These are phyloP conservation scores for Apamea epomidion DNA, from an alignment of 2,888 invertebrate species.

Conservation along the genomic window DNA sequence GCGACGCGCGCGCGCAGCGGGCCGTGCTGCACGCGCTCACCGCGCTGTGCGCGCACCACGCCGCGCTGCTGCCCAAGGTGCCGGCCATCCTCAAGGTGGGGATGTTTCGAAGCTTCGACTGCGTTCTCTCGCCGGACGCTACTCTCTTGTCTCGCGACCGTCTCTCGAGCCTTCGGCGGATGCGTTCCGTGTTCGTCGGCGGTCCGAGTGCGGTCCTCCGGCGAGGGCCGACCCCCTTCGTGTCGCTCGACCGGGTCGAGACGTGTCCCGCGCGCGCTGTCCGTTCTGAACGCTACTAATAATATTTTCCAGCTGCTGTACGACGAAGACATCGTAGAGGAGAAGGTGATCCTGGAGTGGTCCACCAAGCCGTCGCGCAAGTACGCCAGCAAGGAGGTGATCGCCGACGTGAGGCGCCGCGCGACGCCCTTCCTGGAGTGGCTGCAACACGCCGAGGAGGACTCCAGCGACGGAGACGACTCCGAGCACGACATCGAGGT, in stretches of 20 bases:
- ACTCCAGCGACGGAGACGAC: constrained; percentile 94
- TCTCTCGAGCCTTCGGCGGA: not conserved
- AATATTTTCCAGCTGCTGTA: constrained; percentile 93
- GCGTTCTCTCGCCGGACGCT: no score
- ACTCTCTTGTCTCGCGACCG: not conserved
- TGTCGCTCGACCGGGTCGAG: constrained; percentile 82
- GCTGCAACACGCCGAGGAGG: constrained; percentile 99
- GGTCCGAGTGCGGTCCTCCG: not conserved
- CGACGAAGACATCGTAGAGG: constrained; percentile 98
- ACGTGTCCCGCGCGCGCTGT: constrained; percentile 94
- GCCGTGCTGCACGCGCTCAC: constrained; percentile 98
- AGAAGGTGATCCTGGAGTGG: constrained; percentile 98
- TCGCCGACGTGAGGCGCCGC: constrained; percentile 97
- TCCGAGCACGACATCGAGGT: constrained; percentile 93
- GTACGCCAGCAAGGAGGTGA: constrained; percentile 97
- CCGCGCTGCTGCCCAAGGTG: constrained; percentile 95
- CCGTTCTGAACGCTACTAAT: not conserved
- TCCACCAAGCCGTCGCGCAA: constrained; percentile 98
- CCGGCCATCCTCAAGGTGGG: constrained; percentile 95
- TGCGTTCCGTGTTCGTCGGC: not conserved
- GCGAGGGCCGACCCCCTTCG: not conserved
- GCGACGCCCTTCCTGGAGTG: constrained; percentile 98
- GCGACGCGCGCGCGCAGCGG: constrained; percentile 95
- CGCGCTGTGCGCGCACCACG: constrained; percentile 96
- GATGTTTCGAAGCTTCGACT: no score